Percentiles rank a stretch among this genome's conserved stretches.
Conservation (phyloP, 2,888 invertebrate species). For the Noctua janthe region DNA sequence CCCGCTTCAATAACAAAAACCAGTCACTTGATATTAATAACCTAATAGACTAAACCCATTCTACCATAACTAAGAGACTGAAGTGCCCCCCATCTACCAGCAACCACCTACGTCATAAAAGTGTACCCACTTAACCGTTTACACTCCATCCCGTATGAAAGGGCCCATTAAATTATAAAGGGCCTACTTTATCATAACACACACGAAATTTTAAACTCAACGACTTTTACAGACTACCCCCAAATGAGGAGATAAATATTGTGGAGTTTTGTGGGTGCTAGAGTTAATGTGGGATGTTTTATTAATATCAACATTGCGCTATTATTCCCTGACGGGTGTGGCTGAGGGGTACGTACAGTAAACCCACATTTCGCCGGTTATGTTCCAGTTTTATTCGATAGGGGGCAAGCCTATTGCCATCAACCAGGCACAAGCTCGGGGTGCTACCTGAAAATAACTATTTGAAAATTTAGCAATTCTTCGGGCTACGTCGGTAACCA, state of each 20-base stretch:
- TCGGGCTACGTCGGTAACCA: too few relatives aligned
- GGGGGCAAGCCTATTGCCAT: neutral
- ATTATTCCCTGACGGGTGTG: neutral
- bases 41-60: neutral
- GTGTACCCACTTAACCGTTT: conserved; percentile 38
- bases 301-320: neutral
- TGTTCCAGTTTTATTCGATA: neutral
- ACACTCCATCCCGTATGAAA: conserved; percentile 43
- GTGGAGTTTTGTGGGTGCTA: conserved; percentile 5
- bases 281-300: neutral
- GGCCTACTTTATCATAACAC: conserved; percentile 41
- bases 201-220: conserved; percentile 50
- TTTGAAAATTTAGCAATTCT: too few relatives aligned
- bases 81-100: conserved; percentile 18
- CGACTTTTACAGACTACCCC: conserved; percentile 38
- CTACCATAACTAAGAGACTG: conserved; percentile 6
- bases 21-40: neutral
- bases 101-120: conserved; percentile 36
- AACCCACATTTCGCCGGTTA: neutral
- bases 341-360: neutral
- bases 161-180: conserved; percentile 47
- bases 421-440: neutral
- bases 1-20: too few relatives aligned
- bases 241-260: conserved; percentile 44
- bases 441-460: too few relatives aligned